These are phyloP conservation scores for Steatocranus sp. DNA, from an alignment of 2,797 vertebrate species.

Conservation along the genomic window DNA sequence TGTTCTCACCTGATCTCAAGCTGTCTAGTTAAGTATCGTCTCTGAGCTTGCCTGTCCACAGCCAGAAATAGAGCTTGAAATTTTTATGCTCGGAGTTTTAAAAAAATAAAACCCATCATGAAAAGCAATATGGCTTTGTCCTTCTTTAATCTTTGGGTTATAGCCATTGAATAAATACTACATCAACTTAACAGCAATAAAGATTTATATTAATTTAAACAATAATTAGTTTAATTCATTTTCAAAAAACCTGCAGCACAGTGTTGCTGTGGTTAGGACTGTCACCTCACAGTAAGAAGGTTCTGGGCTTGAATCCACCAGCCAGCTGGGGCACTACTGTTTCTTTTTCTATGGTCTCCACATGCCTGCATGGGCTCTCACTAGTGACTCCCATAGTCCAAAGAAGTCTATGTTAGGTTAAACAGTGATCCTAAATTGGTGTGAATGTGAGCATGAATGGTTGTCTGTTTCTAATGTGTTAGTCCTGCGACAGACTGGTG, in stretches of 20 bases:
- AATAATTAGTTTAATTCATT: neutral
- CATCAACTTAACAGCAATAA: neutral
- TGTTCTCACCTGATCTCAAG: neutral
- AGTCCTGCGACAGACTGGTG: neutral
- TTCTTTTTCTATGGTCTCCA: neutral
- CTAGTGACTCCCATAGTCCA: neutral
- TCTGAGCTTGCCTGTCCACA: conserved; percentile 5
- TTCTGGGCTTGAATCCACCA: neutral
- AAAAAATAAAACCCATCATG: neutral
- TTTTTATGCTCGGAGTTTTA: neutral
- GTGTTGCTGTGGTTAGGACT: neutral
- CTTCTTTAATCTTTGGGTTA: neutral
- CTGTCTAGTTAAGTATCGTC: neutral
- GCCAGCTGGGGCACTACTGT: neutral
- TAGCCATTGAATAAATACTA: neutral
- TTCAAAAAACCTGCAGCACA: neutral
- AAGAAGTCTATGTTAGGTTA: neutral
- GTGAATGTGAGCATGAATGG: neutral
- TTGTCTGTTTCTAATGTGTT: neutral
- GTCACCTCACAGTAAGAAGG: neutral
- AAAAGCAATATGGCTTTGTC: neutral
- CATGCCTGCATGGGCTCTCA: neutral
- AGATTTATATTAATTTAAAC: neutral
- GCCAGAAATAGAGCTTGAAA: neutral
- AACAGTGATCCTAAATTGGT: neutral